A percentile compares a stretch with the other conserved stretches of the same genome.
Evolutionary conservation across 2,888 invertebrate species (phyloP).

Genomic region (Ophonus ardosiacus): DNA sequence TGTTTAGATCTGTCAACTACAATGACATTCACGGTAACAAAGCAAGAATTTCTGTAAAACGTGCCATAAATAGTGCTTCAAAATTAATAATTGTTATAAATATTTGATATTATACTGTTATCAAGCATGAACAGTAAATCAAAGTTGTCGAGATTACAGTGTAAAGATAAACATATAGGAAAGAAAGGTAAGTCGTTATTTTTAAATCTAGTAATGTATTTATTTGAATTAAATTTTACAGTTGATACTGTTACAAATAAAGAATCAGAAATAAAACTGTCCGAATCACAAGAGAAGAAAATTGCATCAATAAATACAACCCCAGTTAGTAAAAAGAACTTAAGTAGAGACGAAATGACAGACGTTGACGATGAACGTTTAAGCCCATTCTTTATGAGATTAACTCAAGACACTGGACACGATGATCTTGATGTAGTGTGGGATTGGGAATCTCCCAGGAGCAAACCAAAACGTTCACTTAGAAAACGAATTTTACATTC

Average conservation of each 20-base stretch:
- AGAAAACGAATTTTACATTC: conserved; percentile 65
- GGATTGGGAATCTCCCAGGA: conserved; percentile 76
- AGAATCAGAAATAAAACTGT: neutral
- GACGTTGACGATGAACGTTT: conserved; percentile 50
- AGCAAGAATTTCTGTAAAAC: neutral
- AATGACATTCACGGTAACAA: conserved; percentile 7
- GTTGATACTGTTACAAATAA: neutral
- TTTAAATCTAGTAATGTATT: neutral
- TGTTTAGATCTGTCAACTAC: conserved; percentile 9
- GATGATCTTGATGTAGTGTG: conserved; percentile 75
- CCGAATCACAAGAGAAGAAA: conserved; percentile 5
- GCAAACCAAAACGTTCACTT: conserved; percentile 67
- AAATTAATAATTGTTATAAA: neutral
- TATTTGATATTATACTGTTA: neutral
- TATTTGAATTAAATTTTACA: neutral
- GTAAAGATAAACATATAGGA: neutral
- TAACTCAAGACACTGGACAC: conserved; percentile 74
- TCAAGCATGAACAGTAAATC: conserved; percentile 28
- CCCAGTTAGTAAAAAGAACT: conserved; percentile 18
- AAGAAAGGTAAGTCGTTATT: conserved; percentile 6
- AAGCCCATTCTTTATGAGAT: conserved; percentile 72
- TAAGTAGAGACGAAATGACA: neutral
- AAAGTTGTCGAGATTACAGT: neutral
- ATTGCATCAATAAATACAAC: conserved; percentile 32
- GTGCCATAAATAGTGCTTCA: neutral